phyloP scores from a whole-genome alignment of 2,888 invertebrate species.

The Acanthosepion esculentum region DNA sequence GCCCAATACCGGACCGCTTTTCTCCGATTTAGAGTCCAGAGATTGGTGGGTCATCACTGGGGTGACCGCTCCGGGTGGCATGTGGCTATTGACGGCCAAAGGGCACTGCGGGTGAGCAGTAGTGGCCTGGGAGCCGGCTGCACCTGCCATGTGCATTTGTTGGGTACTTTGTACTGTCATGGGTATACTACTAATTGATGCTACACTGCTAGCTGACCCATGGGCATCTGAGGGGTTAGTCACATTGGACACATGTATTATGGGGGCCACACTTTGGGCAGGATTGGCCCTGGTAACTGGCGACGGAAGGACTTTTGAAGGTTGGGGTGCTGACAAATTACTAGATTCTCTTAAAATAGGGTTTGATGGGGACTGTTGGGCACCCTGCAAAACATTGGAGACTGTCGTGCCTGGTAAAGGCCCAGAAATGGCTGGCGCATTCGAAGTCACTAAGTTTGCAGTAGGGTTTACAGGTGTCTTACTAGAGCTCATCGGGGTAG shows the following conservation, averaged over 20 bases:
- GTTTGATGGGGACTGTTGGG: slow-evolving; percentile 3
- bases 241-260: slow-evolving; percentile 43
- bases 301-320: slow-evolving; percentile 46
- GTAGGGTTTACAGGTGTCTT: slow-evolving; percentile 37
- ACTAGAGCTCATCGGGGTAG: slow-evolving; percentile 10
- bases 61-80: slow-evolving; percentile 35
- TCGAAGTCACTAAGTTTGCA: not conserved
- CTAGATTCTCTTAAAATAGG: slow-evolving; percentile 44
- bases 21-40: slow-evolving; percentile 39
- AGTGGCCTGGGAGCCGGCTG: slow-evolving; percentile 36
- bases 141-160: not conserved
- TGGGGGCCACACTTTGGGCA: slow-evolving; percentile 40
- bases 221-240: slow-evolving; percentile 38
- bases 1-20: not conserved
- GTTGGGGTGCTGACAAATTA: slow-evolving; percentile 25
- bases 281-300: slow-evolving; percentile 44
- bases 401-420: slow-evolving; percentile 6
- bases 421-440: slow-evolving; percentile 8
- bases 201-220: slow-evolving; percentile 40
- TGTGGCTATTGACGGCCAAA: slow-evolving; percentile 34
- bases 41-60: slow-evolving; percentile 6
- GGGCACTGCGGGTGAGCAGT: not conserved
- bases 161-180: slow-evolving; percentile 46
- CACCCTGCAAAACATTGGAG: not conserved
- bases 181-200: slow-evolving; percentile 35